Conservation (phyloP, 2,113 vertebrate species). For the Varanus komodoensis region DNA sequence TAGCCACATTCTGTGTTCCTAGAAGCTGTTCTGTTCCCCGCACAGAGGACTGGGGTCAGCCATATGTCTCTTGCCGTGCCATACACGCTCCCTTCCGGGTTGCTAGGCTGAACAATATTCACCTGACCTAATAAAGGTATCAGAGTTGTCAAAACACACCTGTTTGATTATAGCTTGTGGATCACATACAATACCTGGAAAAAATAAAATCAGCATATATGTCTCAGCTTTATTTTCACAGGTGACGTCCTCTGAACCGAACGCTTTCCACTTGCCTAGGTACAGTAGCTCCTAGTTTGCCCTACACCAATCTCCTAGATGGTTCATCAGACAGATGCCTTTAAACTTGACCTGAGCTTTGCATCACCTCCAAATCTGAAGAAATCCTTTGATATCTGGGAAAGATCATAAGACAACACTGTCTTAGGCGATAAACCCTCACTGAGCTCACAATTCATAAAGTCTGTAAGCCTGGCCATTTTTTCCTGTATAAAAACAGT, state of each 20-base stretch:
- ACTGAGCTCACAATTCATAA: not conserved
- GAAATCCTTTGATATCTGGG: not conserved
- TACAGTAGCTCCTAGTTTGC: not conserved
- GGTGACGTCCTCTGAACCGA: not conserved
- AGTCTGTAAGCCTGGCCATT: not conserved
- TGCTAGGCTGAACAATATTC: not conserved
- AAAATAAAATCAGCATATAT: not conserved
- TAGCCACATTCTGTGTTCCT: not conserved
- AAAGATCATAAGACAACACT: not conserved
- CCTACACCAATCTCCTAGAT: not conserved
- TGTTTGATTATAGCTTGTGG: not conserved
- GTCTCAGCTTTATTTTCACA: not conserved
- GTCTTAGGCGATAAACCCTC: not conserved
- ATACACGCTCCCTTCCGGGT: too few relatives aligned
- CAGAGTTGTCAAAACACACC: not conserved
- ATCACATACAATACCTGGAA: not conserved
- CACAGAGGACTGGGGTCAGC: not conserved
- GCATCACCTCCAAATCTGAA: not conserved
- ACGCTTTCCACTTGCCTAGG: not conserved
- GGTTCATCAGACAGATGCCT: not conserved
- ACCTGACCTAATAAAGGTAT: not conserved
- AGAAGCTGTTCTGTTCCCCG: not conserved
- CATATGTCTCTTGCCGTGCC: not conserved
- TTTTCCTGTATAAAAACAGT: slow-evolving; percentile 1
- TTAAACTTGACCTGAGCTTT: not conserved